Conservation (phyloP, 2,113 vertebrate species). For the Pseudonaja textilis region DNA sequence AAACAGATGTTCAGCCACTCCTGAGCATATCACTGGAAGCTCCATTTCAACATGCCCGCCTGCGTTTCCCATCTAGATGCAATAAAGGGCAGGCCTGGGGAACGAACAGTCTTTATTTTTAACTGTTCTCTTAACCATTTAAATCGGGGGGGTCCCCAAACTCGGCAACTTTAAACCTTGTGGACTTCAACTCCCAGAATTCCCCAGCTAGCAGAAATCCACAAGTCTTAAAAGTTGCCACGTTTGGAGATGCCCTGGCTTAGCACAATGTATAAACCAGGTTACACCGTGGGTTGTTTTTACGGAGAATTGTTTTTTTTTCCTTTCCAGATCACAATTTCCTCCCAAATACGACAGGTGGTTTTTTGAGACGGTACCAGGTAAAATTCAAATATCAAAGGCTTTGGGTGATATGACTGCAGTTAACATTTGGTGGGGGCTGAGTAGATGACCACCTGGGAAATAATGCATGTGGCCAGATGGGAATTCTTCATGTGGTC, state of each 20-base stretch:
- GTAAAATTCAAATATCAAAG: slow-evolving; percentile 61
- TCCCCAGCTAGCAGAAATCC: neutral
- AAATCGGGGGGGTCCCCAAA: too few species aligned
- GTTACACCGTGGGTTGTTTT: neutral
- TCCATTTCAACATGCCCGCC: neutral
- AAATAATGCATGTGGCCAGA: neutral
- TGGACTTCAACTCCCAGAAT: too few species aligned
- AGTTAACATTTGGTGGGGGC: neutral
- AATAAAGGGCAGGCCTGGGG: neutral
- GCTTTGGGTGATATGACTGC: neutral
- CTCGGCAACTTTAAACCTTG: too few species aligned
- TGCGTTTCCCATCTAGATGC: neutral
- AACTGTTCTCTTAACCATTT: neutral
- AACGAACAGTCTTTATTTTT: neutral
- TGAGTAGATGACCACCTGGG: neutral
- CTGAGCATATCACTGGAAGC: neutral
- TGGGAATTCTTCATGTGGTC: neutral
- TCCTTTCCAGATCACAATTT: slow-evolving; percentile 82
- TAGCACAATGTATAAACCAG: neutral
- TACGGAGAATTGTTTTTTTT: neutral
- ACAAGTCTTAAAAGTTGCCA: neutral
- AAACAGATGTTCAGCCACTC: neutral
- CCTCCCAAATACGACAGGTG: slow-evolving; percentile 90
- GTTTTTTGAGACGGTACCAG: slow-evolving; percentile 94
- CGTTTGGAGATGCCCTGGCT: neutral